Percentiles rank a stretch among this genome's conserved stretches.
Evolutionary conservation across 2,888 invertebrate species (phyloP).

Genomic region (Baccha elongata): DNA sequence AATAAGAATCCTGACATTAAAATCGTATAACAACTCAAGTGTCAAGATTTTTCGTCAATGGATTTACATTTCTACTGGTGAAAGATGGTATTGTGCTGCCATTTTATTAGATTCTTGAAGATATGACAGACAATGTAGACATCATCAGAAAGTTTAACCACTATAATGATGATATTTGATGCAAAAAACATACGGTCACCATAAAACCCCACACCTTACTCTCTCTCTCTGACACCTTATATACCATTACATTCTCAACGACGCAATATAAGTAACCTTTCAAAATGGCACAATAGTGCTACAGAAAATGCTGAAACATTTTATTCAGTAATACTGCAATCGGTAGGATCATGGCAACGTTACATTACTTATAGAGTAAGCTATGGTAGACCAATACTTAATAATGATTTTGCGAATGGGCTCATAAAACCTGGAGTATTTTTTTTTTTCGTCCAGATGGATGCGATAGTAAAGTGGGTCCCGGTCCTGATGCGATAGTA

Average conservation of each 20-base stretch:
- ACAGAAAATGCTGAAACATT: constrained; percentile 18
- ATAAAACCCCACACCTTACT: neutral
- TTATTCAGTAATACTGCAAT: constrained; percentile 42
- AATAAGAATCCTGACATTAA: no score
- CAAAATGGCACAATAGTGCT: constrained; percentile 41
- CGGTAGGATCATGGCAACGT: constrained; percentile 26
- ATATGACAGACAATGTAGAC: no score
- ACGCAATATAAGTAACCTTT: constrained; percentile 18
- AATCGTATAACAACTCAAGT: no score
- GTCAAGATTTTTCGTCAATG: no score
- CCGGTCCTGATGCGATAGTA: neutral
- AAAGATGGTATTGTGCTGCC: no score
- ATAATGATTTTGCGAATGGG: constrained; percentile 66
- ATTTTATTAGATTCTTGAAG: no score
- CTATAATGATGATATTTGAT: no score
- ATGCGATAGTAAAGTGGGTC: neutral
- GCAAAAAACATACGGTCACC: constrained; percentile 1
- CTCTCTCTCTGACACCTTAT: no score
- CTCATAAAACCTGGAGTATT: constrained; percentile 45
- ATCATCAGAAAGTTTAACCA: no score
- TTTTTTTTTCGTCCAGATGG: neutral
- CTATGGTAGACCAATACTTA: constrained; percentile 45
- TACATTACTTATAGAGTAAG: constrained; percentile 2
- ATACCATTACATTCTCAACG: constrained; percentile 7
- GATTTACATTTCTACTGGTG: no score